Evolutionary conservation across 1,140 invertebrate species (phyloP), one percentile per base, ranked within the genome.

Genomic region (Atta texana): DNA sequence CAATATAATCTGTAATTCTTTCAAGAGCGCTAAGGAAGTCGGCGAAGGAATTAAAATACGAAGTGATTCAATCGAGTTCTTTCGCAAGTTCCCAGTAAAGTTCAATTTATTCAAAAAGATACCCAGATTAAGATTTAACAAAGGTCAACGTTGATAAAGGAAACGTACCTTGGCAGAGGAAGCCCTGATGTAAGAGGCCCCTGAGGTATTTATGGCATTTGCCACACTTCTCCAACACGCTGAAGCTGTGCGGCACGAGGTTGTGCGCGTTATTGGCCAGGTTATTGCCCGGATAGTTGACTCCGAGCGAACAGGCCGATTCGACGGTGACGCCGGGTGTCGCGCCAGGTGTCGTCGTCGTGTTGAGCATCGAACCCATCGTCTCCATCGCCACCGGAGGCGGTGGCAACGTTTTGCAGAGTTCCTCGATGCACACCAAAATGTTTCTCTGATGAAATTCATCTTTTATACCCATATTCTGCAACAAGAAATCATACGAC

Each of bases 381-480:
- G 76, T 71, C 8, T 64, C 49, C 69, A 76, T 92, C 53, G 88
- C 88, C 75, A 89, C 94, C 84, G 90, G 81, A 71, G 91, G 89
- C 34, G 91, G 87, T 44, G 91, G 84, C 75, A 93, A 87, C n/a
- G 92, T 85, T 89, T 96, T 95, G 93, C 96, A 96, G 16, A 98
- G 94, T 93, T 97, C 97, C 93, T 97, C 97, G 81, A 98, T 96
- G 93, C 97, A 97, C 31, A 96, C 95, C 82, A 98, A 94, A 88
- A 98, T 97, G 63, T 97, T 96, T 92, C 96, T 96, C 91, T 97
- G 97, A 94, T 97, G 97, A 92, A 97, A 97, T 84, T 97, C 97
- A 95, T 98, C 97, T 93, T 97, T 97, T 92, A 98, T 97, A 71
- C 97, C 97, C 96, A 98, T 97, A 92, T 96, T 96, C 97, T 98